phyloP scores from a whole-genome alignment of 2,797 vertebrate species.

The Peromyscus nudipes region DNA sequence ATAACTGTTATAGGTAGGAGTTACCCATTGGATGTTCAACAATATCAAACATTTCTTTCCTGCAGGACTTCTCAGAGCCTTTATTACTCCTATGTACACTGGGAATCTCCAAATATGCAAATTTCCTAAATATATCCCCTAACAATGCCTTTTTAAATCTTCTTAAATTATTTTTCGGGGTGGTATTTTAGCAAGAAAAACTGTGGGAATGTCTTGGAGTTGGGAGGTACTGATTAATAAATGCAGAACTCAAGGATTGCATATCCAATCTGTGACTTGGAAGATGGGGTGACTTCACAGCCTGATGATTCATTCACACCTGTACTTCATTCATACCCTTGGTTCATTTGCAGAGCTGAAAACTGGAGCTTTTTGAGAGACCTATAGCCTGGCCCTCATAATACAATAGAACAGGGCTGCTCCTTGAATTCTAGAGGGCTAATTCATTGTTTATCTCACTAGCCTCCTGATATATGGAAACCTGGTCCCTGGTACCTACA shows the following conservation, averaged over 20 bases:
- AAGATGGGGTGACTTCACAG: not conserved
- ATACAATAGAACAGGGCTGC: constrained; percentile 26
- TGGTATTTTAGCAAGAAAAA: not conserved
- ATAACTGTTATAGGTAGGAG: not conserved
- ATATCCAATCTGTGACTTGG: not conserved
- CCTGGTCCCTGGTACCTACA: not conserved
- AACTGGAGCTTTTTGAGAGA: constrained; percentile 6
- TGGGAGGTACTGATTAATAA: not conserved
- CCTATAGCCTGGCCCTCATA: constrained; percentile 27
- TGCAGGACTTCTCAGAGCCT: not conserved
- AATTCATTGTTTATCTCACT: constrained; percentile 10
- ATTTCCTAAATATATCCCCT: not conserved
- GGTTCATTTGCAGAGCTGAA: not conserved
- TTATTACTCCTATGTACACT: not conserved
- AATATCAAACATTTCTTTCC: constrained; percentile 22
- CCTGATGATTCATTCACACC: not conserved
- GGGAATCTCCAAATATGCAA: not conserved
- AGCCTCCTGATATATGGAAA: constrained; percentile 7
- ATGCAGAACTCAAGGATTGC: not conserved
- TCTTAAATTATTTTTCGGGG: not conserved
- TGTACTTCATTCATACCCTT: not conserved
- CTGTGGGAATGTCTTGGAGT: not conserved
- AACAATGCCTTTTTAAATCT: not conserved
- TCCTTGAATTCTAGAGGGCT: constrained; percentile 47
- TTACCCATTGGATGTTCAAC: not conserved